Conservation (phyloP, 1,140 invertebrate genomes). For the Diabrotica virgifera region DNA sequence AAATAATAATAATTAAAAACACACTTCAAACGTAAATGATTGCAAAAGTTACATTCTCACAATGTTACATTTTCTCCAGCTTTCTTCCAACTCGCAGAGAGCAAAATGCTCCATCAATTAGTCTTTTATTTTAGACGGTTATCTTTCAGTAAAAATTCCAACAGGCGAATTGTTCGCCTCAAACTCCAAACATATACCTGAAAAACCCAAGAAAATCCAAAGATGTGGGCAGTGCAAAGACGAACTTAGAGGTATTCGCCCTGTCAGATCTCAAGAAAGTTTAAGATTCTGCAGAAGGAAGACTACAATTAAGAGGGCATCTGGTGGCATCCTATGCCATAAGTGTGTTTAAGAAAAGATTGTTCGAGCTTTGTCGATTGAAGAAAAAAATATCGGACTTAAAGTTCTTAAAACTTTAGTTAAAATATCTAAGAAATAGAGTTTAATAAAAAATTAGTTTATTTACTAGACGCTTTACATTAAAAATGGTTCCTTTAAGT, state of each 20-base stretch:
- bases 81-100: slow-evolving; percentile 37
- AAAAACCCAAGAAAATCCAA: slow-evolving; percentile 92
- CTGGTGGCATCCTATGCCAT: slow-evolving; percentile 95
- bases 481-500: no score
- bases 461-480: no score
- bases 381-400: slow-evolving; percentile 97
- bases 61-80: no score
- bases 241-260: slow-evolving; percentile 88
- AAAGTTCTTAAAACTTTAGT: slow-evolving; percentile 79
- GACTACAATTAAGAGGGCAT: slow-evolving; percentile 93
- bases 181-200: no score
- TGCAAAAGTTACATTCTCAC: no score
- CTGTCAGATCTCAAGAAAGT: slow-evolving; percentile 85
- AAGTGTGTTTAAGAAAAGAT: slow-evolving; percentile 95
- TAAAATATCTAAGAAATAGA: slow-evolving; percentile 31
- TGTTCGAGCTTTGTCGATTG: slow-evolving; percentile 95
- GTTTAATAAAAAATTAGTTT: slow-evolving; percentile 26
- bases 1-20: no score
- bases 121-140: slow-evolving; percentile 92
- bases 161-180: slow-evolving; percentile 91
- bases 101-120: slow-evolving; percentile 85
- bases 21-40: no score
- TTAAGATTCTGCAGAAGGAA: slow-evolving; percentile 87
- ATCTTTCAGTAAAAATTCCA: slow-evolving; percentile 97
- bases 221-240: slow-evolving; percentile 96